phyloP scores from a whole-genome alignment of 2,888 invertebrate species.

The Scrobipalpa costella region DNA sequence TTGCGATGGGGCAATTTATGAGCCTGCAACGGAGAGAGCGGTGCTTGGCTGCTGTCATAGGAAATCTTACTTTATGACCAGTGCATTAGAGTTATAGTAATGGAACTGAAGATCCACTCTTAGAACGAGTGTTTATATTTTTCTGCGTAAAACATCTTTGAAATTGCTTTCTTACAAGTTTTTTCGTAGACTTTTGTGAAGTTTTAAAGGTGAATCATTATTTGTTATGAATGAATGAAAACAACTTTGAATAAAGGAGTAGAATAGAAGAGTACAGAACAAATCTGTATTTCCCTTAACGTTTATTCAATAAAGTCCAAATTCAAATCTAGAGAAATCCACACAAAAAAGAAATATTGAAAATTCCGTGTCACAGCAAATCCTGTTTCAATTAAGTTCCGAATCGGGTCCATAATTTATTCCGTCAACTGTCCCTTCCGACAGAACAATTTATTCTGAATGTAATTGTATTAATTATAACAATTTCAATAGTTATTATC shows the following conservation, averaged over 20 bases:
- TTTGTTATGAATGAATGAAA: too few species aligned
- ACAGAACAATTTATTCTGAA: slow-evolving; percentile 7
- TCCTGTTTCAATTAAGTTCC: slow-evolving; percentile 13
- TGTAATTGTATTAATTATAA: slow-evolving; percentile 1
- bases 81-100: background rate
- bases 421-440: slow-evolving; percentile 9
- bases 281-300: too few species aligned
- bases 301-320: too few species aligned
- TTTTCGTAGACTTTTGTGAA: background rate
- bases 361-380: background rate
- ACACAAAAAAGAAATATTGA: slow-evolving; percentile 5
- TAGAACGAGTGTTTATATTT: background rate
- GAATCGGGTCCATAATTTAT: slow-evolving; percentile 9
- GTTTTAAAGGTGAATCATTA: background rate
- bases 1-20: background rate
- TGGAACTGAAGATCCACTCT: background rate
- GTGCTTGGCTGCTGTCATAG: background rate
- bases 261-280: too few species aligned
- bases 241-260: too few species aligned
- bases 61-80: slow-evolving; percentile 7
- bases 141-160: background rate
- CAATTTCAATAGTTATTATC: background rate
- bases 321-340: background rate
- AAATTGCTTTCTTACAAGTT: background rate
- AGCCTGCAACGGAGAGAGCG: slow-evolving; percentile 1